Conservation (phyloP, 2,797 vertebrate genomes). For the Halcyon smyrnensis region DNA sequence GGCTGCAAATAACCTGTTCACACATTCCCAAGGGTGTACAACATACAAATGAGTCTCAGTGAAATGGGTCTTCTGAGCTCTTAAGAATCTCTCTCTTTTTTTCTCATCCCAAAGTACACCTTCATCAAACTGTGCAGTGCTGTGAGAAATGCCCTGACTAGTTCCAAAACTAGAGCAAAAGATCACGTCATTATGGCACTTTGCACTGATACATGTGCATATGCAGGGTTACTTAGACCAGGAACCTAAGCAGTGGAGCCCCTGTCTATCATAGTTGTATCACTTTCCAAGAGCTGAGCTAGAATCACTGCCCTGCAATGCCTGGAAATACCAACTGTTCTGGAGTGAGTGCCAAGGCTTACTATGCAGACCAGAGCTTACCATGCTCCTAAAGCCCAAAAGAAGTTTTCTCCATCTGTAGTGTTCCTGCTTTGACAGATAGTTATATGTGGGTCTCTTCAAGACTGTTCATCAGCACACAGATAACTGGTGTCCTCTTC, state of each 20-base stretch:
- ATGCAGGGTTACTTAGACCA: not conserved
- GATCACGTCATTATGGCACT: not conserved
- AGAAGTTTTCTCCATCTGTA: not conserved
- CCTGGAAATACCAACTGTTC: not conserved
- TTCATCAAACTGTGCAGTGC: not conserved
- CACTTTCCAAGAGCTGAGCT: not conserved
- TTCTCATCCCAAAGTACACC: not conserved
- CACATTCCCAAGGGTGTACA: not conserved
- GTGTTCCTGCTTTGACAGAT: not conserved
- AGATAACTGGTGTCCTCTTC: not conserved
- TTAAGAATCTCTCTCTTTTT: not conserved
- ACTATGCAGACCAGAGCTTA: not conserved
- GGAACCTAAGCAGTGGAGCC: not conserved
- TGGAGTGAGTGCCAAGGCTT: not conserved
- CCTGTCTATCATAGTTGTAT: rapidly evolving
- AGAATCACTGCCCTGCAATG: not conserved
- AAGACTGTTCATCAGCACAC: not conserved
- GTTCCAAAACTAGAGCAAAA: not conserved
- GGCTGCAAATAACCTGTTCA: not conserved
- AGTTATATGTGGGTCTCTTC: not conserved
- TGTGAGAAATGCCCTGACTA: not conserved
- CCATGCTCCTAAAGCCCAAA: not conserved
- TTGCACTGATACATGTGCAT: not conserved
- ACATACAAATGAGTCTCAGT: not conserved
- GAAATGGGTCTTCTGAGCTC: not conserved